Conservation (phyloP, 1,140 invertebrate species). For the Lepidotrigona ventralis region DNA sequence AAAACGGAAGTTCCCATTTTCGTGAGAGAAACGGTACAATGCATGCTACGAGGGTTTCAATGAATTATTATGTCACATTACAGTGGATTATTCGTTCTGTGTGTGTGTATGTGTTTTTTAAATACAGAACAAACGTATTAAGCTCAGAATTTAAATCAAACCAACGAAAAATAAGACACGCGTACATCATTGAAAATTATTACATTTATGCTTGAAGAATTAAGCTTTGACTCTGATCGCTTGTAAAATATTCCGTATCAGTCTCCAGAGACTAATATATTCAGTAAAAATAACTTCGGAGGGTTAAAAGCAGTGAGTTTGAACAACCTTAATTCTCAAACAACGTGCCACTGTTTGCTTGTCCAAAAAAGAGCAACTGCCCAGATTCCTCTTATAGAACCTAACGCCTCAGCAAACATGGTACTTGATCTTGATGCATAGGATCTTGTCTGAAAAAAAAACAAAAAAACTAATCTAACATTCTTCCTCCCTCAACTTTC, state of each 20-base stretch:
- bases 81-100: too few relatives aligned
- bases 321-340: background rate
- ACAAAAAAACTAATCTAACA: background rate
- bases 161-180: too few relatives aligned
- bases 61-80: too few relatives aligned
- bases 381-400: background rate
- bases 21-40: too few relatives aligned
- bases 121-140: too few relatives aligned
- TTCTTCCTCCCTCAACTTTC: background rate
- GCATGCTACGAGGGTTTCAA: too few relatives aligned
- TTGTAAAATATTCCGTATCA: background rate
- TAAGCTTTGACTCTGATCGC: background rate
- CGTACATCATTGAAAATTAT: too few relatives aligned
- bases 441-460: background rate
- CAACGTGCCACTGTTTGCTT: background rate
- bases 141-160: too few relatives aligned
- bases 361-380: background rate
- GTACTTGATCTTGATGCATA: conserved; percentile 1
- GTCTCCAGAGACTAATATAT: conserved; percentile 1
- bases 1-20: too few relatives aligned
- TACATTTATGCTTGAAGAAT: background rate
- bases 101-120: too few relatives aligned
- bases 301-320: background rate
- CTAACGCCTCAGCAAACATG: background rate
- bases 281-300: background rate